Percentiles rank a stretch among this genome's conserved stretches.
Evolutionary conservation across 2,113 vertebrate genomes (phyloP).

Genomic region (Eupsittula cactorum): DNA sequence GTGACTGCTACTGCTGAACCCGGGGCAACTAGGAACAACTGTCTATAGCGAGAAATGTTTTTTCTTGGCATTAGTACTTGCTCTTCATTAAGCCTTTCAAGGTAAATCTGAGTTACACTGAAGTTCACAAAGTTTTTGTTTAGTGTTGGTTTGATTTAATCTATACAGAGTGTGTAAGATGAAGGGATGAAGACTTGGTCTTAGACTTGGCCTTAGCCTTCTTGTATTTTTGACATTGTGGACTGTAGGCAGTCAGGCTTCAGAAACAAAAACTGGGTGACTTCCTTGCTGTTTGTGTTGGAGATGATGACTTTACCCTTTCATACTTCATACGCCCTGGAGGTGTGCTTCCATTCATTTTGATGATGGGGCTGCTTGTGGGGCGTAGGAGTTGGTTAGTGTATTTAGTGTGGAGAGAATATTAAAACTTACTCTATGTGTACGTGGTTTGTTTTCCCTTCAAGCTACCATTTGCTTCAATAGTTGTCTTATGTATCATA

Average conservation of each 20-base stretch:
- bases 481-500: accelerated
- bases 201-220: background rate
- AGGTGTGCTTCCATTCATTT: background rate
- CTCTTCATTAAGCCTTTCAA: background rate
- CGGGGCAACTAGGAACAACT: background rate
- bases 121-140: background rate
- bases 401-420: background rate
- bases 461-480: accelerated
- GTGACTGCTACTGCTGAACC: too few relatives aligned
- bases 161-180: background rate
- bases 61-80: background rate
- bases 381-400: background rate
- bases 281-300: background rate
- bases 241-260: background rate
- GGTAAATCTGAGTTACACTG: background rate
- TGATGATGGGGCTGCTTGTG: background rate
- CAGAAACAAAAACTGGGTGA: background rate
- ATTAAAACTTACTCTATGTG: background rate
- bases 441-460: background rate
- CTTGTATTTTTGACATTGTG: background rate
- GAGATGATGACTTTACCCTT: background rate
- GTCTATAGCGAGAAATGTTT: background rate
- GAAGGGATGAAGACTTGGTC: background rate
- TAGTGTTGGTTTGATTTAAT: background rate
- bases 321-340: background rate